phyloP scores from a whole-genome alignment of 2,888 invertebrate genomes.

The Seira ritae region DNA sequence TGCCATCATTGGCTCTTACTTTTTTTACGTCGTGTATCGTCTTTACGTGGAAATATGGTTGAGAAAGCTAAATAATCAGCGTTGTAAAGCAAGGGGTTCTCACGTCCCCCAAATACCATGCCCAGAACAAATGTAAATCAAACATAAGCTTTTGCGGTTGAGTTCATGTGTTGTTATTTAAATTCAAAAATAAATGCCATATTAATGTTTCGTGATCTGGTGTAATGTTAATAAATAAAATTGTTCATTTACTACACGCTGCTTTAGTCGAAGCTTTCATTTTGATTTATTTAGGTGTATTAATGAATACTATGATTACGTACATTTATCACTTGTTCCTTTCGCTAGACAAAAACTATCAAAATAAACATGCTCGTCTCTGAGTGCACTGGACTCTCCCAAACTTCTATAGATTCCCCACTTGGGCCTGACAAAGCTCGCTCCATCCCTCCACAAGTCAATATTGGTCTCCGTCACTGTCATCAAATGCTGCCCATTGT shows the following conservation, averaged over 20 bases:
- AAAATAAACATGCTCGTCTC: constrained; percentile 67
- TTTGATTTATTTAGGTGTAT: too few relatives aligned
- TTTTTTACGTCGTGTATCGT: constrained; percentile 35
- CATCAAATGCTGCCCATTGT: constrained; percentile 56
- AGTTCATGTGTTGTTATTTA: too few relatives aligned
- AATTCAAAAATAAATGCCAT: too few relatives aligned
- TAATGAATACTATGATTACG: constrained; percentile 1
- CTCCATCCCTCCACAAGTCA: constrained; percentile 65
- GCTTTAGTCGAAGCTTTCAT: too few relatives aligned
- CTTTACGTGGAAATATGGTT: constrained; percentile 20
- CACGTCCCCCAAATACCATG: not conserved
- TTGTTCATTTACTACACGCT: too few relatives aligned
- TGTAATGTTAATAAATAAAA: too few relatives aligned
- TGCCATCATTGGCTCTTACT: constrained; percentile 33
- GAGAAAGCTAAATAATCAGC: not conserved
- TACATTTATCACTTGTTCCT: constrained; percentile 54
- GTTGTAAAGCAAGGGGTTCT: not conserved
- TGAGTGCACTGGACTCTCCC: constrained; percentile 44
- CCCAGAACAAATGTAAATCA: too few relatives aligned
- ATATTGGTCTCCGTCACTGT: constrained; percentile 47
- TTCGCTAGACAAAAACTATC: constrained; percentile 69
- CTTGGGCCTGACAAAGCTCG: constrained; percentile 59
- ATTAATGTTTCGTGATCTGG: too few relatives aligned
- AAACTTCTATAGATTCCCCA: constrained; percentile 72
- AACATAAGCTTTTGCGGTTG: too few relatives aligned